Evolutionary conservation across 2,113 vertebrate species (phyloP).

Genomic region (Oceanites oceanicus): DNA sequence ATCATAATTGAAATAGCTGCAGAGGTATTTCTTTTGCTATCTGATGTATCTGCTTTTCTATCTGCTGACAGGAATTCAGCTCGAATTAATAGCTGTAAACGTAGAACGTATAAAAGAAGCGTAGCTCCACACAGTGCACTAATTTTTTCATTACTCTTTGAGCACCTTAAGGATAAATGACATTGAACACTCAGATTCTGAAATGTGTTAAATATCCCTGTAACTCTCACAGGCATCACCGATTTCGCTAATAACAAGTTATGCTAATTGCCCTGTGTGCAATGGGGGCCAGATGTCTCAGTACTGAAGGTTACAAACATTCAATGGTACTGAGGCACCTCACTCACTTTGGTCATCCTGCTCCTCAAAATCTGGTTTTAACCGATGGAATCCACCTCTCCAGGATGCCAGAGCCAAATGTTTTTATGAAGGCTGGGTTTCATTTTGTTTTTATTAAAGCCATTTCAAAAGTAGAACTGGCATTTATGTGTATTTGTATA

Average conservation of each 20-base stretch:
- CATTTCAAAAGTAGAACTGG: not conserved
- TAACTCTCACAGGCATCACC: not conserved
- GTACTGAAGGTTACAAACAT: not conserved
- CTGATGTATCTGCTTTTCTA: slow-evolving; percentile 48
- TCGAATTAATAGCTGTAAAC: slow-evolving; percentile 51
- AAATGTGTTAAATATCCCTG: not conserved
- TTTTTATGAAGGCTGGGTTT: not conserved
- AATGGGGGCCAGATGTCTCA: not conserved
- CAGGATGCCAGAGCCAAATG: not conserved
- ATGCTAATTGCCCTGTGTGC: not conserved
- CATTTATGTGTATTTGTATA: not conserved
- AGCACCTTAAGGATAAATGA: slow-evolving; percentile 19
- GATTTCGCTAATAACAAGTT: slow-evolving; percentile 21
- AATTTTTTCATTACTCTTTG: slow-evolving; percentile 31
- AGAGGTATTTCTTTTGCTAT: slow-evolving; percentile 4
- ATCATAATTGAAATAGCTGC: slow-evolving; percentile 40
- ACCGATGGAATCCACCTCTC: not conserved
- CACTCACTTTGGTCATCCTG: not conserved
- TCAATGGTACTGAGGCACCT: not conserved
- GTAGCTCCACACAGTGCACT: not conserved
- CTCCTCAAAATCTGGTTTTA: not conserved
- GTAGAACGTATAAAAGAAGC: slow-evolving; percentile 7
- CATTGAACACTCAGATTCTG: not conserved
- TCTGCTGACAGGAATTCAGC: slow-evolving; percentile 42
- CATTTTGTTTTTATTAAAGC: not conserved